Evolutionary conservation across 2,888 invertebrate genomes (phyloP), one percentile per base, ranked within the genome.

Genomic region (Acanthosepion esculentum): DNA sequence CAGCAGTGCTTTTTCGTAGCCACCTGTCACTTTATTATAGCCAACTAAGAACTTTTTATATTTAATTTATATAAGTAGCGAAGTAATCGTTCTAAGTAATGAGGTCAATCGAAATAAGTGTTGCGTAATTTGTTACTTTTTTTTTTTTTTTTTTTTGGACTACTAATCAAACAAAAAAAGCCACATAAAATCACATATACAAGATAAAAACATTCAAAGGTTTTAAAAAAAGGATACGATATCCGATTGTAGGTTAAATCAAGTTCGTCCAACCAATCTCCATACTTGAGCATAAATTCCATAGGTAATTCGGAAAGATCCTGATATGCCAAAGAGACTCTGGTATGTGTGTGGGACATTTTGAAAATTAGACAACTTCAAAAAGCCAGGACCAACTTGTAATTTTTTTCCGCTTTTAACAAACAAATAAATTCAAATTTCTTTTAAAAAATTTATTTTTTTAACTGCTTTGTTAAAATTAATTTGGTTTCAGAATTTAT

Each of bases 221-320:
- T 15, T 7, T 50, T 12, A 48, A 23, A 91, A 91, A 95, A 96
- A 96, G 96, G 96, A 96, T 97, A 97, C 95, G 96, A 95, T 91
- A 97, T 95, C 95, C 95, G 95, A 95, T 97, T 97, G 94, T 96
- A 92, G 53, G 96, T 96, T 41, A 97, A 95, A 95, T 97, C 97
- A 41, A 97, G 95, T 95, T 97, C 97, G 48, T 96, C 96, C 20
- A 96, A 95, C 94, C 93, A 94, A 91, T 94, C 26, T 53, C 96
- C 96, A 55, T 96, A 95, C 91, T 95, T 95, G 50, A 95, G 95
- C 7, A 95, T 95, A 12, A 97, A 50, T 50, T 96, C 96, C 94
- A 94, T 93, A 0, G 97, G 97, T 10, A 96, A 95, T 55, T 96
- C 96, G 7, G 95, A 95, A n/a, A 97, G 94, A 53, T 96, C 96